Evolutionary conservation across 1,140 invertebrate genomes (phyloP).

Genomic region (Papilio polytes): DNA sequence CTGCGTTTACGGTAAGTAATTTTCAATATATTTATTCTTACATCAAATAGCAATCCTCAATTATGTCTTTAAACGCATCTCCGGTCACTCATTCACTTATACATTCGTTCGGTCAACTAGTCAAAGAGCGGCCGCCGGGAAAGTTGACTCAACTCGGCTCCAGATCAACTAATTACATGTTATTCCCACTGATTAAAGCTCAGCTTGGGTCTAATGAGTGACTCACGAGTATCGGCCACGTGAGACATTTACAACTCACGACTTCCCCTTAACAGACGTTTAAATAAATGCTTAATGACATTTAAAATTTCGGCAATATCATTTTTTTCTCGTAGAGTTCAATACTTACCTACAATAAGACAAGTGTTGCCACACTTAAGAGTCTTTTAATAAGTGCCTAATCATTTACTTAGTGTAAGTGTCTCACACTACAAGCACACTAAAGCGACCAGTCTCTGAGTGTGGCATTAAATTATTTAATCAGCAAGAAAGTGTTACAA

Average conservation of each 20-base stretch:
- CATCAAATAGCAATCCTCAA: constrained; percentile 35
- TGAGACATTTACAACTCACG: constrained; percentile 48
- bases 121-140: constrained; percentile 61
- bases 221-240: constrained; percentile 59
- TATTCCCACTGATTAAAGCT: constrained; percentile 81
- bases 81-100: constrained; percentile 41
- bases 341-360: too few species aligned
- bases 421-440: too few species aligned
- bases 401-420: too few species aligned
- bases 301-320: background rate
- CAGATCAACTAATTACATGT: constrained; percentile 78
- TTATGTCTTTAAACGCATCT: constrained; percentile 36
- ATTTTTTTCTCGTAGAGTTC: too few species aligned
- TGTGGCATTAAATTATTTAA: background rate
- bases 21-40: constrained; percentile 16
- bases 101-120: constrained; percentile 52
- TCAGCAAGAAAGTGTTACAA: background rate
- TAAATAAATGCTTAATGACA: background rate
- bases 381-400: too few species aligned
- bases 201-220: constrained; percentile 82
- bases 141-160: constrained; percentile 58
- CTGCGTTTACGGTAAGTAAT: background rate
- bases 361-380: too few species aligned
- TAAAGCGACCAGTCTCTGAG: too few species aligned
- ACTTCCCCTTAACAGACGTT: constrained; percentile 43